Evolutionary conservation across 37 sponge, comb jelly and placozoan species (phyloP).

Genomic region (Amphimedon queenslandica): DNA sequence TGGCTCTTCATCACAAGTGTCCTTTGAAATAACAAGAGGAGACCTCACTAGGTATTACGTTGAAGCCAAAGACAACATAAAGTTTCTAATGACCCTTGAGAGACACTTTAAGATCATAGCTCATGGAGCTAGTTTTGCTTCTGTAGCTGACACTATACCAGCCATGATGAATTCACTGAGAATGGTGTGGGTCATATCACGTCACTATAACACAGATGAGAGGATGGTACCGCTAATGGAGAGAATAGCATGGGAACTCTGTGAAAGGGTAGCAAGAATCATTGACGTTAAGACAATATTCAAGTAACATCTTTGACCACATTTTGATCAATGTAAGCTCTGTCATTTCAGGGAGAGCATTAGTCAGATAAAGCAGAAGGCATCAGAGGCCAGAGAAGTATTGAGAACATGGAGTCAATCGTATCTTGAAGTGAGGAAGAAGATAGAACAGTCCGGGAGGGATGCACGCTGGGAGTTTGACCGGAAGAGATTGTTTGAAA

Average conservation of each 20-base stretch:
- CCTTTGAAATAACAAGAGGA: constrained; percentile 80
- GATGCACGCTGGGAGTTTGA: constrained; percentile 99
- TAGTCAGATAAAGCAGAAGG: constrained; percentile 67
- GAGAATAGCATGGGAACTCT: constrained; percentile 93
- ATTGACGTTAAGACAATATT: constrained; percentile 85
- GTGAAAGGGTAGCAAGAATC: constrained; percentile 80
- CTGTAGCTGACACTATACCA: constrained; percentile 88
- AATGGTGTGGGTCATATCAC: constrained; percentile 99
- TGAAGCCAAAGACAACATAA: constrained; percentile 98
- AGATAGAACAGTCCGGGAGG: constrained; percentile 96
- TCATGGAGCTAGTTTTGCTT: constrained; percentile 85
- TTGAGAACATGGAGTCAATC: constrained; percentile 88
- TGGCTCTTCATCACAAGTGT: constrained; percentile 48
- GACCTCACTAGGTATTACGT: constrained; percentile 91
- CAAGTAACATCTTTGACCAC: constrained; percentile 29
- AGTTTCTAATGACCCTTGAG: constrained; percentile 95
- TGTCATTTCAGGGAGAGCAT: constrained; percentile 37
- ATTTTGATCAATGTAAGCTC: not conserved
- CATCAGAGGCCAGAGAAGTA: constrained; percentile 70
- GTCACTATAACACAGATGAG: constrained; percentile 98
- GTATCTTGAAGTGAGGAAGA: constrained; percentile 95
- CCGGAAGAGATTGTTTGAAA: constrained; percentile 86
- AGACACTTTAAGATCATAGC: constrained; percentile 98
- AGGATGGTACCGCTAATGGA: constrained; percentile 99
- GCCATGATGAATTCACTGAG: constrained; percentile 97